Evolutionary conservation across 1,140 invertebrate genomes (phyloP).

Genomic region (Onthophagus taurus): DNA sequence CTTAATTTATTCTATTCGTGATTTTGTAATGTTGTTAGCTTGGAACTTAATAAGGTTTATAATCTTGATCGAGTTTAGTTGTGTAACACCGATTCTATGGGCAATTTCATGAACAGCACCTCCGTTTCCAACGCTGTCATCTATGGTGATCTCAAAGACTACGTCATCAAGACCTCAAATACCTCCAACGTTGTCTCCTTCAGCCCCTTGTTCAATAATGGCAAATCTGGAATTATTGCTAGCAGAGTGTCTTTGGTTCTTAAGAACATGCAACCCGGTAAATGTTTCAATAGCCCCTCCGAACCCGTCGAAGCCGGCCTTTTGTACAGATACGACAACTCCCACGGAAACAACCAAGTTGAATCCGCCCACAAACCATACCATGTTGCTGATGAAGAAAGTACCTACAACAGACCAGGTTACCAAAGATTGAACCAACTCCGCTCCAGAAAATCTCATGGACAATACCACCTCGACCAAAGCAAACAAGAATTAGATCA

Average conservation of each 20-base stretch:
- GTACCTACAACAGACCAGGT: neutral
- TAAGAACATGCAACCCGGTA: neutral
- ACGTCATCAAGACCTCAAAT: constrained; percentile 52
- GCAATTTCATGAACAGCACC: constrained; percentile 45
- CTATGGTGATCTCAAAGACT: constrained; percentile 42
- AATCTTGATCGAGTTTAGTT: too few relatives aligned
- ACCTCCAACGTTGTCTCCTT: constrained; percentile 47
- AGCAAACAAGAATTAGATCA: constrained; percentile 39
- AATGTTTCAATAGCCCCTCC: constrained; percentile 22
- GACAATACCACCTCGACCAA: too few relatives aligned
- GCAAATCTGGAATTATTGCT: constrained; percentile 48
- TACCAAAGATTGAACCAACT: neutral
- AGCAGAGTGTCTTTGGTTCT: constrained; percentile 48
- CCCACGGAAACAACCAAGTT: neutral
- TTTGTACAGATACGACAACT: constrained; percentile 43
- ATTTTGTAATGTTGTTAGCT: too few relatives aligned
- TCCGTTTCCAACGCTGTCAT: constrained; percentile 46
- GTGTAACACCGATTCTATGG: constrained; percentile 43
- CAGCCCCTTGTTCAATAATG: constrained; percentile 40
- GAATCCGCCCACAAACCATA: neutral
- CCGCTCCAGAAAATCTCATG: constrained; percentile 13
- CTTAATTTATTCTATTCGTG: too few relatives aligned
- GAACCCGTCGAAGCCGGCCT: constrained; percentile 27
- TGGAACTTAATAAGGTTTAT: too few relatives aligned
- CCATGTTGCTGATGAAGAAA: constrained; percentile 17